Evolutionary conservation across 2,113 vertebrate genomes (phyloP), one percentile per base, ranked within the genome.

Genomic region (Calonectris borealis): DNA sequence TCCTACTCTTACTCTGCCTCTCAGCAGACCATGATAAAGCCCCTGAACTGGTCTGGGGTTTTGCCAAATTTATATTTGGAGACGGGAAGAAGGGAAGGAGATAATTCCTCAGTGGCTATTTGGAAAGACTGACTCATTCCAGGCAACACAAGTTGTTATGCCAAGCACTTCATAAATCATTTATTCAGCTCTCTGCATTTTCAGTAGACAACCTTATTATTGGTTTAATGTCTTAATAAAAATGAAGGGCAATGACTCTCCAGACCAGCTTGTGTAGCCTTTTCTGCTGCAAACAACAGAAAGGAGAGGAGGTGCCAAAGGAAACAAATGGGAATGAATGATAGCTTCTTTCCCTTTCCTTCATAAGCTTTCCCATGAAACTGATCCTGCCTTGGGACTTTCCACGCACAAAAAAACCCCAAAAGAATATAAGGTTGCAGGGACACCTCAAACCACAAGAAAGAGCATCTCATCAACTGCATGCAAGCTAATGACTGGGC

Each of bases 161-260:
- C 77, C 85, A 88, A 90, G 62, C 34, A 54, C 44, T 95, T 89
- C 68, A 95, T 96, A 93, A 95, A 97, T 97, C 87, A 97, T 97
- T 97, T 94, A 96, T 87, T 97, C 79, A 80, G 54, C 51, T 70
- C 48, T 82, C 65, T 91, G 24, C 38, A 83, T 96, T 97, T 97
- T 96, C 84, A 88, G 83, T 71, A 95, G 82, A 86, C 93, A 85
- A 58, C n/a, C 32, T 95, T 65, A 65, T 93, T 88, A 97, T 83
- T 94, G 70, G 75, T 82, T 96, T 84, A 62, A 73, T 57, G 44
- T 97, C 96, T 96, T 92, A 82, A 96, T 95, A 95, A 93, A 92
- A 38, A 11, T 68, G 90, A 96, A 94, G 49, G 13, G 52, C 66
- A 91, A 58, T 46, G 55, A 54, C 62, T 90, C 34, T 83, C 62